These are phyloP conservation scores for Matsumyia berberina DNA, from an alignment of 2,888 invertebrate species.

Conservation along the genomic window DNA sequence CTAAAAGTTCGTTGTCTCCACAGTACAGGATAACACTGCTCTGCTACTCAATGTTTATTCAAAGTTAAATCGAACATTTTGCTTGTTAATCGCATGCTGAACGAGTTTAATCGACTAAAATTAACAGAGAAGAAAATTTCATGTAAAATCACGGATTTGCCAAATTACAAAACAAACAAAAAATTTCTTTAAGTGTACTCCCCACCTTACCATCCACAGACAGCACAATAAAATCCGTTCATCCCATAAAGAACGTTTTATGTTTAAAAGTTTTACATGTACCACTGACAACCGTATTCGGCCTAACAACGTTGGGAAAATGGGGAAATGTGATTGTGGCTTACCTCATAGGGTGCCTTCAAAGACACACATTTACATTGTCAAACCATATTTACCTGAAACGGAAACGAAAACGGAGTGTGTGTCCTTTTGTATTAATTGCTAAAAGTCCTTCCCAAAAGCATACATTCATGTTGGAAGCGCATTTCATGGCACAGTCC, in stretches of 20 bases:
- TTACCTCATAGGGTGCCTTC: constrained; percentile 34
- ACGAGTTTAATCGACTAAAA: too few species aligned
- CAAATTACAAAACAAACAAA: neutral
- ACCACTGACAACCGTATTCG: constrained; percentile 27
- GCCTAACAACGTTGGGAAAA: neutral
- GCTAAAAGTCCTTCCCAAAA: constrained; percentile 44
- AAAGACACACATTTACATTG: constrained; percentile 39
- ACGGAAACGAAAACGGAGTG: constrained; percentile 3
- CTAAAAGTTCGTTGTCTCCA: too few species aligned
- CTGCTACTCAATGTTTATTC: too few species aligned
- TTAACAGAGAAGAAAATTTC: too few species aligned
- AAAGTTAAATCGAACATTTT: too few species aligned
- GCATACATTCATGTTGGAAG: constrained; percentile 26
- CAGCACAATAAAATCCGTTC: constrained; percentile 31
- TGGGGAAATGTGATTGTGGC: constrained; percentile 38
- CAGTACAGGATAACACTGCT: too few species aligned
- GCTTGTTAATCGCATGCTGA: too few species aligned
- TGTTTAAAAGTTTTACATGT: constrained; percentile 43
- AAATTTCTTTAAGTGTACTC: constrained; percentile 23
- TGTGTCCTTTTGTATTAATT: constrained; percentile 59
- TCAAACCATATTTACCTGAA: constrained; percentile 49
- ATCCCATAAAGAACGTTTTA: constrained; percentile 17
- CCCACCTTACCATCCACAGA: neutral
- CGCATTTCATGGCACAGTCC: constrained; percentile 15
- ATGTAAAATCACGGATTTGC: neutral